These are phyloP conservation scores for Pangasius krempfi DNA, from an alignment of 2,797 vertebrate species.

Conservation along the genomic window DNA sequence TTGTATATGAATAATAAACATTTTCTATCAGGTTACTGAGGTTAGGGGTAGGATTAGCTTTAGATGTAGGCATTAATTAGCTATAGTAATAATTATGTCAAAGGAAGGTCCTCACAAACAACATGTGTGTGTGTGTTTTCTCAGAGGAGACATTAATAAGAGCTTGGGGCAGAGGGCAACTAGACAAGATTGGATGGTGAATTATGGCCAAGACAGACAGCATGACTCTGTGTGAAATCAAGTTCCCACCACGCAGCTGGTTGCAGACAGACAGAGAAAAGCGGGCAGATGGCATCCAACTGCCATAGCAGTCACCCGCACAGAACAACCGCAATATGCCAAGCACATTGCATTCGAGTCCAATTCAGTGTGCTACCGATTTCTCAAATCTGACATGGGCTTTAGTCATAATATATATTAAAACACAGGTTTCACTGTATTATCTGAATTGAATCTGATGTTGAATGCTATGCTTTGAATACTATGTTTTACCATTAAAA, in stretches of 20 bases:
- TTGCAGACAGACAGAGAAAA: slow-evolving; percentile 47
- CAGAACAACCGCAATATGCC: slow-evolving; percentile 51
- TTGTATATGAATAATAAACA: background rate
- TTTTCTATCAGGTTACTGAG: background rate
- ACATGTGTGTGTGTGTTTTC: background rate
- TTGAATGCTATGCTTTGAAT: background rate
- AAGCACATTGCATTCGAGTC: slow-evolving; percentile 38
- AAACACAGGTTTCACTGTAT: background rate
- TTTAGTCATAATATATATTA: background rate
- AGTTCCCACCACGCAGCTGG: slow-evolving; percentile 57
- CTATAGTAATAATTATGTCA: slow-evolving; percentile 4
- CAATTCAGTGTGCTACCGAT: slow-evolving; percentile 29
- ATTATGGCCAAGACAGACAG: slow-evolving; percentile 46
- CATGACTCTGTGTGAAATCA: slow-evolving; percentile 46
- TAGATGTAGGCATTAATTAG: background rate
- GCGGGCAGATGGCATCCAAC: slow-evolving; percentile 71
- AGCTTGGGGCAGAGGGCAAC: slow-evolving; percentile 25
- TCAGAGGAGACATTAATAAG: slow-evolving; percentile 9
- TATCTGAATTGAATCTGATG: background rate
- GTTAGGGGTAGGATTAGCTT: background rate
- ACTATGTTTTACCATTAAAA: background rate
- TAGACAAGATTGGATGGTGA: slow-evolving; percentile 44
- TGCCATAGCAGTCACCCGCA: slow-evolving; percentile 52
- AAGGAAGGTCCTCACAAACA: background rate
- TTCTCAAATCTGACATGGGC: slow-evolving; percentile 48